Base-by-base conservation (phyloP, 1,140 invertebrate genomes). In the Drosophila takahashii region DNA sequence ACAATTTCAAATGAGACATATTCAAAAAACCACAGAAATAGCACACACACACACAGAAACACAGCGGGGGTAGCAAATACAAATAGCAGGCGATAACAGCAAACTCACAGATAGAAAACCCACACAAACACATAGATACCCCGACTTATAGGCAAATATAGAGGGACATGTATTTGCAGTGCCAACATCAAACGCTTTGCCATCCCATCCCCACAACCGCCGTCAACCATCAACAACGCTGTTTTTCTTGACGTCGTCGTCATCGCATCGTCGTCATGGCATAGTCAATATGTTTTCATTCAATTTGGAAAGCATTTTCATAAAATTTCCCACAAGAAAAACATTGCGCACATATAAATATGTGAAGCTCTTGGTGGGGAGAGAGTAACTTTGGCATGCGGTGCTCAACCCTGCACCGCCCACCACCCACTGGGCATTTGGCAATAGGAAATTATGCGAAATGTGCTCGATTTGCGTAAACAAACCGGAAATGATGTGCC, bases 391-490 rank as follows among this genome's bases (percentile, higher is more conserved):
- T 77, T 56, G 79, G 71, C 64, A 81, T 81, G 78, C 79, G 62
- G 65, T 48, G 79, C 79, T 78, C 79, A 81, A 71, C 76, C 8
- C 26, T n/a, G n/a, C n/a, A 32, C 26, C 6, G 9, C 27, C 10
- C 6, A 32, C 65, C 48, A 34, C 39, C 66, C 54, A 58, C 37
- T 29, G 70, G 70, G 34, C 39, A 64, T 60, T 81, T 50, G 81
- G 81, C 81, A 79, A 91, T 89, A 79, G 89, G 89, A 91, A 91
- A 91, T 91, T 91, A 91, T 91, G 89, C 89, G 84, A 91, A 91
- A 85, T 91, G 86, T 81, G 80, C 85, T 90, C 85, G 85, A 89
- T 89, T 90, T 87, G 83, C 83, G 84, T 77, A 83, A 91, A 91
- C 77, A 91, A 90, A 85, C 80, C 90, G 89, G 89, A 90, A 90